Base-by-base conservation (phyloP, 2,113 vertebrate genomes). In the Numida meleagris region DNA sequence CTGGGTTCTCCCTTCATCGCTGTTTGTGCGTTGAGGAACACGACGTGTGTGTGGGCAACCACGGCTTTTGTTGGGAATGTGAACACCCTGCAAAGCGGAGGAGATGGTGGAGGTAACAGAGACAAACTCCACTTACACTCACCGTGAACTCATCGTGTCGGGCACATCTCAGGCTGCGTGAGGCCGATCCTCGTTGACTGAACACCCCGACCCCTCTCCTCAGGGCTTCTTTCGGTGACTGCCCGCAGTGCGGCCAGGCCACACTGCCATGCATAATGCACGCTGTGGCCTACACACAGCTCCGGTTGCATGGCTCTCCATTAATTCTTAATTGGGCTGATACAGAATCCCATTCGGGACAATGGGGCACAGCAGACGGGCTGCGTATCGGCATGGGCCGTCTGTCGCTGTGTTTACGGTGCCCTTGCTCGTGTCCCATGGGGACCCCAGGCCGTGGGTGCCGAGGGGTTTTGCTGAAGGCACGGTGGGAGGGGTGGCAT, bases 281-380 rank as follows among this genome's bases (percentile, higher is more conserved):
- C 50, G 7, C 25, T 63, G 55, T 14, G 1, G 85, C 89, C 90
- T 13, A 58, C 29, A 18, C 62, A 27, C 3, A 36, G 89, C 77
- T 95, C 89, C 25, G 2, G 40, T 93, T 88, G 76, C 96, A 42
- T 3, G 63, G 15, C 68, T 86, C 78, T 20, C 6, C 23, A 95
- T 98, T 66, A 96, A 97, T 58, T 96, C 97, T 98, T 97, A 2
- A 97, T 96, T 43, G 2, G 18, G 61, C 83, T 43, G 97, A 87
- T 63, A 96, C 31, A 12, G 8, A 61, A 96, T 95, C 96, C 45
- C 17, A 20, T 7, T 0, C 5, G 6, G 27, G 82, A 96, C 88
- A 97, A 91, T 8, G 53, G 89, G 8, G 25, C 2, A 1, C 27
- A 21, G 5, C 66, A 84, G 85, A 20, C 15, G 2, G 79, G 89